A percentile compares a stretch with the other conserved stretches of the same genome.
phyloP scores from a whole-genome alignment of 2,888 invertebrate species.

The Meliscaeva auricollis region DNA sequence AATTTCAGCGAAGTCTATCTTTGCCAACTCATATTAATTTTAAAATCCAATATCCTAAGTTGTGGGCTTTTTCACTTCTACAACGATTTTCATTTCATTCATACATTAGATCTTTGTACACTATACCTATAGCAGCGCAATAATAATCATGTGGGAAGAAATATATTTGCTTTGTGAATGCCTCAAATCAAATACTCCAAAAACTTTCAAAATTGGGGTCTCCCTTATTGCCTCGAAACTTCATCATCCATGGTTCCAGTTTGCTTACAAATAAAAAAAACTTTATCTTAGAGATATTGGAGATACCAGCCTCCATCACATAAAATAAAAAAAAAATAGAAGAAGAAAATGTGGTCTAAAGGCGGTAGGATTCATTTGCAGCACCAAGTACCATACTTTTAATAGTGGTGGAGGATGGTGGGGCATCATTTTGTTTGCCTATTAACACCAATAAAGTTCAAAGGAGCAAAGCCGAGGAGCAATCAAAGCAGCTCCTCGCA shows the following conservation, averaged over 20 bases:
- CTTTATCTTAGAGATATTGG: slow-evolving; percentile 69
- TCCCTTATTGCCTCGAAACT: slow-evolving; percentile 49
- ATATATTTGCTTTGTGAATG: slow-evolving; percentile 72
- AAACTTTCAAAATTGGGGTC: slow-evolving; percentile 73
- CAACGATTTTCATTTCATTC: slow-evolving; percentile 48
- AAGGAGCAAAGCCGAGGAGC: slow-evolving; percentile 73
- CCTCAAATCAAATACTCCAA: slow-evolving; percentile 74
- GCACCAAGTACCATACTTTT: slow-evolving; percentile 27
- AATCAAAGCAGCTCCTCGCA: slow-evolving; percentile 69
- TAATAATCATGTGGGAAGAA: slow-evolving; percentile 70
- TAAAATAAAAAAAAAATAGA: slow-evolving; percentile 17
- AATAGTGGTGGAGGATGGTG: slow-evolving; percentile 23
- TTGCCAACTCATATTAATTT: slow-evolving; percentile 59
- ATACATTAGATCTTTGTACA: neutral
- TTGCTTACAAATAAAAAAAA: slow-evolving; percentile 53
- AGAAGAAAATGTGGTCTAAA: slow-evolving; percentile 20
- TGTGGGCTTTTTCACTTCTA: slow-evolving; percentile 23
- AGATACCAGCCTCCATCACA: slow-evolving; percentile 36
- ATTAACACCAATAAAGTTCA: slow-evolving; percentile 76
- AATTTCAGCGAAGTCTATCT: no score
- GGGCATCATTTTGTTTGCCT: slow-evolving; percentile 72
- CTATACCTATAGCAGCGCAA: slow-evolving; percentile 23
- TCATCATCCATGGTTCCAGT: slow-evolving; percentile 48
- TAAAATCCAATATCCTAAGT: slow-evolving; percentile 71
- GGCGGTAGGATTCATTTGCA: slow-evolving; percentile 65